These are phyloP conservation scores for Microcaecilia unicolor DNA, from an alignment of 2,797 vertebrate species.

Conservation along the genomic window DNA sequence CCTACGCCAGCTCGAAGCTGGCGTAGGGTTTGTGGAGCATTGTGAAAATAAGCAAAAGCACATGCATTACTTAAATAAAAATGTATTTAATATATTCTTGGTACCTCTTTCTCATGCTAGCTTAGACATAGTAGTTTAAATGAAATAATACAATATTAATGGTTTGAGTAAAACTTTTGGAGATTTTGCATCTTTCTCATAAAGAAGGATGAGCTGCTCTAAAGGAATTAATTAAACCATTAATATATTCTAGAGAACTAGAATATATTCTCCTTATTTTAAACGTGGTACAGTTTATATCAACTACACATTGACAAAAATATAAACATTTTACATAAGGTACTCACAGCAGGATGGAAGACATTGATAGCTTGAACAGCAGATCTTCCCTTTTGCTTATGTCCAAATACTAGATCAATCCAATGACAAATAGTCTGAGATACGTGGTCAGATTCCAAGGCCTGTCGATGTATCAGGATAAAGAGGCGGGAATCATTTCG, in stretches of 20 bases:
- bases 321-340: neutral
- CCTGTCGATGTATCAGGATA: constrained; percentile 91
- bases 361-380: constrained; percentile 96
- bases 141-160: too few species aligned
- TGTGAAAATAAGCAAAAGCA: too few species aligned
- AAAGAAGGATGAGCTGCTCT: neutral
- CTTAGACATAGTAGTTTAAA: too few species aligned
- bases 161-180: too few species aligned
- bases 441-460: constrained; percentile 90
- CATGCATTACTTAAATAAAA: too few species aligned
- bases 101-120: too few species aligned
- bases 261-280: neutral
- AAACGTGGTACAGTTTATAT: too few species aligned
- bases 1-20: too few species aligned
- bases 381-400: constrained; percentile 95
- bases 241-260: neutral
- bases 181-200: neutral
- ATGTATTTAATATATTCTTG: too few species aligned
- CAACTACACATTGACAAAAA: neutral
- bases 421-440: constrained; percentile 95
- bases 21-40: too few species aligned
- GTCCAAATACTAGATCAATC: constrained; percentile 97
- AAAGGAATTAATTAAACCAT: neutral
- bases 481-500: constrained; percentile 92
- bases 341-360: constrained; percentile 92